Evolutionary conservation across 2,888 invertebrate genomes (phyloP).

Genomic region (Cosmia trapezina): DNA sequence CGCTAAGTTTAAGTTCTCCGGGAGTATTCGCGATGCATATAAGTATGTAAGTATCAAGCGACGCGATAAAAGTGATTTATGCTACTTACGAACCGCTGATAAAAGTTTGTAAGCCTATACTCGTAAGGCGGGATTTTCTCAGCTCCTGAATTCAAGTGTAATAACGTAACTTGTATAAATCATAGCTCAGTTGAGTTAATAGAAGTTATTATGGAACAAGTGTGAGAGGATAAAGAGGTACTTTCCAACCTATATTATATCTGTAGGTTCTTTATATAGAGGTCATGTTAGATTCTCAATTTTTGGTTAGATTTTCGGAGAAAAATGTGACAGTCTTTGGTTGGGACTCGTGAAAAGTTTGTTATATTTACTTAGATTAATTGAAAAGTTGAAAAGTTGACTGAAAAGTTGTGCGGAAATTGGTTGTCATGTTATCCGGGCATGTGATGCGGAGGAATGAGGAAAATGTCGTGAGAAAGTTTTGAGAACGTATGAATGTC

Average conservation of each 20-base stretch:
- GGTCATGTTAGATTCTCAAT: neutral
- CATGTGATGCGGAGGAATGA: too few species aligned
- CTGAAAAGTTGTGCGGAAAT: too few species aligned
- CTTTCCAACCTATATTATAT: neutral
- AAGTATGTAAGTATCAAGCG: slow-evolving; percentile 57
- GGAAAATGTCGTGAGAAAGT: too few species aligned
- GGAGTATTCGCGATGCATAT: slow-evolving; percentile 51
- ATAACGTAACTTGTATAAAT: slow-evolving; percentile 62
- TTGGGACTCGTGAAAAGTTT: neutral
- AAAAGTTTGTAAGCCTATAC: slow-evolving; percentile 61
- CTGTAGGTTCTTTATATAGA: neutral
- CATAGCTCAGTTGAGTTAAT: slow-evolving; percentile 50
- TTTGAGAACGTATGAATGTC: too few species aligned
- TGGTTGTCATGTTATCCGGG: too few species aligned
- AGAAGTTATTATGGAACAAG: slow-evolving; percentile 44
- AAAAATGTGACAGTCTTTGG: neutral
- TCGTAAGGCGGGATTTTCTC: slow-evolving; percentile 51
- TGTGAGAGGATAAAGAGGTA: slow-evolving; percentile 20
- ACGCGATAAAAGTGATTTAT: slow-evolving; percentile 75
- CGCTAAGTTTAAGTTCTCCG: slow-evolving; percentile 44
- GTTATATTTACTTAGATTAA: neutral
- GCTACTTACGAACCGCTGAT: slow-evolving; percentile 56
- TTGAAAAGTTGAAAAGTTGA: too few species aligned
- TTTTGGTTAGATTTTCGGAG: too few species aligned
- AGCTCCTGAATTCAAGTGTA: slow-evolving; percentile 68